A percentile compares a stretch with the other conserved stretches of the same genome.
phyloP scores from a whole-genome alignment of 2,113 vertebrate genomes.

The Camelus dromedarius region DNA sequence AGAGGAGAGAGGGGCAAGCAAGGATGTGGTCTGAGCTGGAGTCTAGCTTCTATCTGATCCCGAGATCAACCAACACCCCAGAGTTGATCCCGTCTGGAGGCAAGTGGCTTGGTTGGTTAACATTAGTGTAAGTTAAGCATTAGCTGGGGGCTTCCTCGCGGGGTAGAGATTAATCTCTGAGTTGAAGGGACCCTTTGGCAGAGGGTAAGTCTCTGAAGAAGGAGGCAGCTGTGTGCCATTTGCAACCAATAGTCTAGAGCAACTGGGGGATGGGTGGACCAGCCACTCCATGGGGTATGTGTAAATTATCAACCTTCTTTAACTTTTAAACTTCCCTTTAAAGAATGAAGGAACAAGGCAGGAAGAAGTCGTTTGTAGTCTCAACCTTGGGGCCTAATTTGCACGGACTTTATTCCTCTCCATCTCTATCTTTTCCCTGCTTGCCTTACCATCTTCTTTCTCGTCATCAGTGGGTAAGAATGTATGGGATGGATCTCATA shows the following conservation, averaged over 20 bases:
- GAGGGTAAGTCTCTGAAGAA: neutral
- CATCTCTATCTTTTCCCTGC: neutral
- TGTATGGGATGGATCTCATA: neutral
- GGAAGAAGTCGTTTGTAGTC: neutral
- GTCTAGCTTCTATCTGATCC: neutral
- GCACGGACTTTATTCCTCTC: neutral
- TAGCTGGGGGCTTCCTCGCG: neutral
- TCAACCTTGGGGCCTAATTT: neutral
- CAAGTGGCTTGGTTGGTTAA: neutral
- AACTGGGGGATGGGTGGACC: fast-evolving
- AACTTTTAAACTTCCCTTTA: neutral
- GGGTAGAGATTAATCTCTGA: too few relatives aligned
- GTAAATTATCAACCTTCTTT: neutral
- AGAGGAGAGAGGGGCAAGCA: neutral
- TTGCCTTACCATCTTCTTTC: neutral
- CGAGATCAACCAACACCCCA: neutral
- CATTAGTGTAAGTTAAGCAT: neutral
- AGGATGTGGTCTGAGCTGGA: neutral
- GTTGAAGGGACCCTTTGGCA: neutral
- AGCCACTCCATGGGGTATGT: neutral
- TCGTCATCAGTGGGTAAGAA: neutral
- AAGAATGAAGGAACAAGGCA: neutral
- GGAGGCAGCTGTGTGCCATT: neutral
- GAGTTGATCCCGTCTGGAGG: neutral
- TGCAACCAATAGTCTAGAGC: too few relatives aligned